A percentile compares a stretch with the other conserved stretches of the same genome.
Conservation (phyloP, 2,113 vertebrate species). For the Ageneiosus marmoratus region DNA sequence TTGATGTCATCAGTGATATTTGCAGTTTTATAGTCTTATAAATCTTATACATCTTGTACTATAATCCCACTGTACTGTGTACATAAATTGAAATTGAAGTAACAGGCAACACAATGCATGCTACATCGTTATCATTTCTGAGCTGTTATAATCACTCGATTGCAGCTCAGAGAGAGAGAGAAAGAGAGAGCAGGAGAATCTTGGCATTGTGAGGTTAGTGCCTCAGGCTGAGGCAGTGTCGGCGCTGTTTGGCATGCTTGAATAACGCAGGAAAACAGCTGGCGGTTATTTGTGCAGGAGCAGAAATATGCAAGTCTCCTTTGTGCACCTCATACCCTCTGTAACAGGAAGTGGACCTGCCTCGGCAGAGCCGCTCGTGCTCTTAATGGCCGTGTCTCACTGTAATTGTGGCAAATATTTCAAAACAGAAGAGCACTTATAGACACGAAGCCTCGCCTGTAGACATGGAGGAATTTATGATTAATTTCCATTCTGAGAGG, state of each 20-base stretch:
- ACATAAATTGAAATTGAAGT: neutral
- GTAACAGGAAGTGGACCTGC: slow-evolving; percentile 52
- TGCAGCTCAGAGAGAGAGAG: neutral
- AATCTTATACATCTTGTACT: neutral
- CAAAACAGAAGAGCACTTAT: slow-evolving; percentile 67
- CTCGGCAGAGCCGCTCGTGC: slow-evolving; percentile 42
- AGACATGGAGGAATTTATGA: slow-evolving; percentile 74
- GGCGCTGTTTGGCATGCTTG: slow-evolving; percentile 51
- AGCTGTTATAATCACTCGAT: neutral
- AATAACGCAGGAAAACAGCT: slow-evolving; percentile 56
- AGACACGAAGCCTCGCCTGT: slow-evolving; percentile 55
- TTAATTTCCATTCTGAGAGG: slow-evolving; percentile 64
- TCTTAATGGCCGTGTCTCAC: slow-evolving; percentile 55
- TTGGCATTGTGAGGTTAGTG: slow-evolving; percentile 32
- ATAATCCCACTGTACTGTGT: neutral
- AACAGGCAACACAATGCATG: neutral
- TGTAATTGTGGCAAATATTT: slow-evolving; percentile 66
- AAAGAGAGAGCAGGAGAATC: neutral
- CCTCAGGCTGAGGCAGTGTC: slow-evolving; percentile 33
- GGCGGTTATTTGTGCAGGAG: slow-evolving; percentile 59
- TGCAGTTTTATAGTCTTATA: neutral
- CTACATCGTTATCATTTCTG: neutral
- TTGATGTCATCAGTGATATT: neutral
- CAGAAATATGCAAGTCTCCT: slow-evolving; percentile 50
- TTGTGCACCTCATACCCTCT: slow-evolving; percentile 24